Percentiles rank a stretch among this genome's conserved stretches.
Evolutionary conservation across 2,113 vertebrate genomes (phyloP).

Genomic region (Lepidothrix coronata): DNA sequence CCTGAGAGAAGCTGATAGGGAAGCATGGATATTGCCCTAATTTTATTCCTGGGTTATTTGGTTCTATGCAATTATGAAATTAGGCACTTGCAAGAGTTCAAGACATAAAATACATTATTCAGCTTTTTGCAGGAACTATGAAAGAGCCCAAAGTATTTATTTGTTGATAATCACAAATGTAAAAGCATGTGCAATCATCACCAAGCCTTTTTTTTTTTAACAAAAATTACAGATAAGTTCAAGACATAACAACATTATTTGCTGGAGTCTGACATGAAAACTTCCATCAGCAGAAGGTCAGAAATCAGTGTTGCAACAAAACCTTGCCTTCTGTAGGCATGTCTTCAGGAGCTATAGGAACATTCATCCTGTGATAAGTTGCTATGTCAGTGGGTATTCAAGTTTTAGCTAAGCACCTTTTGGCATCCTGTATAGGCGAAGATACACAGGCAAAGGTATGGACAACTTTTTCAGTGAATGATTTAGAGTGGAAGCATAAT

Average conservation of each 20-base stretch:
- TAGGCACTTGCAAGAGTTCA: background rate
- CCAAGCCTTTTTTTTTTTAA: background rate
- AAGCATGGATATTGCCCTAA: background rate
- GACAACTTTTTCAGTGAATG: background rate
- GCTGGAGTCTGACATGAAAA: background rate
- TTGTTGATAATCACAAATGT: background rate
- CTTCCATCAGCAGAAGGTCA: background rate
- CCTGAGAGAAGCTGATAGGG: background rate
- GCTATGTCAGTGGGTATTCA: background rate
- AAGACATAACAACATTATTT: background rate
- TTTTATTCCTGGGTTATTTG: background rate
- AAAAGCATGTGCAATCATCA: background rate
- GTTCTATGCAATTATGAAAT: background rate
- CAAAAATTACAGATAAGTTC: background rate
- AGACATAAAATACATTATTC: background rate
- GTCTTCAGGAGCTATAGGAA: background rate
- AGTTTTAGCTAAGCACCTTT: background rate
- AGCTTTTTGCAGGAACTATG: background rate
- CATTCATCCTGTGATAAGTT: background rate
- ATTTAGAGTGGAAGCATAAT: background rate
- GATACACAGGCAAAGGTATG: background rate
- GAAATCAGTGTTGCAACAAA: background rate
- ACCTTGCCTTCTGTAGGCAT: background rate
- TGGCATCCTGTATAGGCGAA: background rate
- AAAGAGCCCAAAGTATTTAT: background rate